Base-by-base conservation (phyloP, 2,888 invertebrate species). In the Phyto melanocephala region DNA sequence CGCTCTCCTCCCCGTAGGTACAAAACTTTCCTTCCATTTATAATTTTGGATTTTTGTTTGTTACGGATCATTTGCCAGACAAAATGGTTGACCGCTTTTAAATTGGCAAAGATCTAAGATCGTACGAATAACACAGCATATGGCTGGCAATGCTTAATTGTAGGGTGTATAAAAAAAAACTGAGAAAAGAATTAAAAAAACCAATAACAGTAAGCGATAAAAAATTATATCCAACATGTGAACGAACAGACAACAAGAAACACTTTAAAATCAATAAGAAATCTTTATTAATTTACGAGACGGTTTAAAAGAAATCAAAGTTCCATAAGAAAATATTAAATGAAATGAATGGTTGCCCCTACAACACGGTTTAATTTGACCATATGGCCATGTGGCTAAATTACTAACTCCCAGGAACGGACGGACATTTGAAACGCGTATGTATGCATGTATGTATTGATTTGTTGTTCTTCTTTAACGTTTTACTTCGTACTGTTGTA, bases 211-310 rank as follows among this genome's bases (percentile, higher is more conserved):
- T 24, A 54, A 50, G 17, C 71, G 20, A 67, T 71, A 75, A 74
- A 76, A 67, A 70, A 71, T 75, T 67, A 71, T 65, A 82, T 76
- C 65, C 52, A 65, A 54, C 78, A 75, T 79, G 40, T 71, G 82
- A 79, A 79, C 67, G 82, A 79, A 79, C 67, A 62, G 79, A 79
- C 79, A 82, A 79, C 75, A 75, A 67, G 62, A 82, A 79, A 79
- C 82, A 79, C 79, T 82, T 82, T 82, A 79, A 82, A 82, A 82
- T 79, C 82, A 82, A 79, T 82, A 79, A 82, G 75, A 75, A 76
- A 82, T 79, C 79, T 79, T 79, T 76, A 82, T 79, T 79, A 82
- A 79, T 82, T 82, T 82, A 79, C 60, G 75, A 76, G 79, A 71
- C 42, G 70, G 50, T 56, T 56, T 72, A 79, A 75, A 60, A 42